Percentiles rank a stretch among this genome's conserved stretches.
Conservation (phyloP, 2,113 vertebrate genomes). For the Odobenus rosmarus region DNA sequence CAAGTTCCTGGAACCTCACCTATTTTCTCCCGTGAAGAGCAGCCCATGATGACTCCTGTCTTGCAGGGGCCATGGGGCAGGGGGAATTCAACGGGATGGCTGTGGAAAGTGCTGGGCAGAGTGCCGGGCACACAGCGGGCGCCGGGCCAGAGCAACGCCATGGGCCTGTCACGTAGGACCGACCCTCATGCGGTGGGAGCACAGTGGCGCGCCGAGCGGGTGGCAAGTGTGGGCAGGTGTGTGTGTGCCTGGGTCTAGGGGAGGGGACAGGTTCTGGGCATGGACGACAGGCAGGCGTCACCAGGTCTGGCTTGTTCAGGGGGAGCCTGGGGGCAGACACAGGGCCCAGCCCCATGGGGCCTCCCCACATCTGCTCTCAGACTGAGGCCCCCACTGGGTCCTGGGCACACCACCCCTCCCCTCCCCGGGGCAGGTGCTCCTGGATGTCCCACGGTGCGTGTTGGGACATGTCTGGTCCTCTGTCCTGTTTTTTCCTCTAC, state of each 20-base stretch:
- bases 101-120: accelerated
- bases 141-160: accelerated
- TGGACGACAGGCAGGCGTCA: neutral
- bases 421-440: neutral
- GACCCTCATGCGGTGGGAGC: neutral
- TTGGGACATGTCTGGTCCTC: neutral
- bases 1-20: neutral
- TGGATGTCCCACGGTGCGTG: neutral
- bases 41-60: neutral
- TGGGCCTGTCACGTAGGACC: accelerated
- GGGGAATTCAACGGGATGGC: no score
- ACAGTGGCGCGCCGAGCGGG: neutral
- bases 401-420: neutral
- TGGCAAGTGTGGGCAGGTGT: accelerated
- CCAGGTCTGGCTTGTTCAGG: neutral
- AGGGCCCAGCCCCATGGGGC: accelerated
- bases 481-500: neutral
- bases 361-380: neutral
- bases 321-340: neutral
- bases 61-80: accelerated
- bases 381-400: neutral
- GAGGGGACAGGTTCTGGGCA: no score
- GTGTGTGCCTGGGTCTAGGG: neutral
- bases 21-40: neutral
- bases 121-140: no score